Evolutionary conservation across 2,888 invertebrate species (phyloP).

Genomic region (Mythimna pallens): DNA sequence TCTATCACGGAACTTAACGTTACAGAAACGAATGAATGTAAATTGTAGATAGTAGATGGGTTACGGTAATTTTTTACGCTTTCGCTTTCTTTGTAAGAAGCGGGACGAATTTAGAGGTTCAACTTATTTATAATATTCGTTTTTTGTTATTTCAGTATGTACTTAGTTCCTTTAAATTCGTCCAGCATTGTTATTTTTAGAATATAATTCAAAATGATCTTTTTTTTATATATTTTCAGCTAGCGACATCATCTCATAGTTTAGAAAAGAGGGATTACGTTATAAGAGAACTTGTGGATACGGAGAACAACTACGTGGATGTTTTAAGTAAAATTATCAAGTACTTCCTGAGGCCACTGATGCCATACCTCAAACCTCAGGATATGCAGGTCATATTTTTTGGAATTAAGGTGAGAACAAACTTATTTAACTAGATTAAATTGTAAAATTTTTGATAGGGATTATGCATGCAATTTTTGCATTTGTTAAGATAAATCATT

Average conservation of each 20-base stretch:
- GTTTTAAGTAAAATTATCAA: constrained; percentile 96
- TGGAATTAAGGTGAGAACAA: constrained; percentile 94
- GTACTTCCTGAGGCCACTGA: constrained; percentile 95
- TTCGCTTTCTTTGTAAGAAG: constrained; percentile 46
- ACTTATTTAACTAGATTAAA: too few relatives aligned
- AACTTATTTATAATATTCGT: not conserved
- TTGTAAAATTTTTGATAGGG: too few relatives aligned
- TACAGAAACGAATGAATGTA: constrained; percentile 41
- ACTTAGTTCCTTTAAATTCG: constrained; percentile 26
- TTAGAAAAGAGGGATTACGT: constrained; percentile 98
- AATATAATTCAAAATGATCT: constrained; percentile 2
- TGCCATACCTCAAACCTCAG: constrained; percentile 93
- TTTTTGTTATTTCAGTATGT: not conserved
- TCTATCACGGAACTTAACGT: constrained; percentile 34
- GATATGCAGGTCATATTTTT: constrained; percentile 96
- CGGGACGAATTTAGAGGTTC: constrained; percentile 41
- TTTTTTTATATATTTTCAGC: constrained; percentile 73
- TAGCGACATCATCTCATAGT: constrained; percentile 90
- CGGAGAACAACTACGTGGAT: constrained; percentile 98
- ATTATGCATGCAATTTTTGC: too few relatives aligned
- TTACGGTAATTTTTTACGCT: constrained; percentile 37
- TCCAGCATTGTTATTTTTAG: constrained; percentile 10
- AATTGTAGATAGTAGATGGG: constrained; percentile 37
- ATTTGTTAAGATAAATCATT: too few relatives aligned
- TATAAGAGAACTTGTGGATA: constrained; percentile 98